A percentile compares a stretch with the other conserved stretches of the same genome.
Evolutionary conservation across 2,888 invertebrate genomes (phyloP).

Genomic region (Lapara coniferarum): DNA sequence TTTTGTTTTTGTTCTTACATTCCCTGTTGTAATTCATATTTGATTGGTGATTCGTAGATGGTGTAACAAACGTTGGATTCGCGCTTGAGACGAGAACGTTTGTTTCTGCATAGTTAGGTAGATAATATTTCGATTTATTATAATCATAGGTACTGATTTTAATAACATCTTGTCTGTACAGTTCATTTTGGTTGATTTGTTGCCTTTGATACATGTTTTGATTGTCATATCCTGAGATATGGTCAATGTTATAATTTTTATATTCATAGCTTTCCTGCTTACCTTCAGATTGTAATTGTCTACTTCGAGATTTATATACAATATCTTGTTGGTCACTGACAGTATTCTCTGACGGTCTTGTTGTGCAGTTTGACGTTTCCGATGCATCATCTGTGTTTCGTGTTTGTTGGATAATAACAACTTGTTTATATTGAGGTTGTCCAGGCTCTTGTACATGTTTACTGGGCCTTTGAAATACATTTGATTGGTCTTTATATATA

Average conservation of each 20-base stretch:
- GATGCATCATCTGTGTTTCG: slow-evolving; percentile 39
- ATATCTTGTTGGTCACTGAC: slow-evolving; percentile 43
- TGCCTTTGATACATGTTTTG: slow-evolving; percentile 45
- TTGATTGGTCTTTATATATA: slow-evolving; percentile 34
- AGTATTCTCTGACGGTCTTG: slow-evolving; percentile 39
- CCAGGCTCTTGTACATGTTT: slow-evolving; percentile 39
- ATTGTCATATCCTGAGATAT: slow-evolving; percentile 46
- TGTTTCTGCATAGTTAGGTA: slow-evolving; percentile 48
- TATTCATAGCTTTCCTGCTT: slow-evolving; percentile 61
- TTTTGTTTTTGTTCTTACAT: slow-evolving; percentile 38
- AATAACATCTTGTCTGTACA: slow-evolving; percentile 40
- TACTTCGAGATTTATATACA: slow-evolving; percentile 42
- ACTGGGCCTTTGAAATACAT: slow-evolving; percentile 52
- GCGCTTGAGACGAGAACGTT: slow-evolving; percentile 36
- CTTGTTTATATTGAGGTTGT: slow-evolving; percentile 58
- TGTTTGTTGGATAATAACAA: slow-evolving; percentile 59
- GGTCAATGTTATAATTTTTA: slow-evolving; percentile 61
- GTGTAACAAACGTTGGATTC: slow-evolving; percentile 27
- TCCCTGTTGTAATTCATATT: slow-evolving; percentile 37
- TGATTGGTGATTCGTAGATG: neutral
- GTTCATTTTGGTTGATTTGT: slow-evolving; percentile 41
- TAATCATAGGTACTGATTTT: slow-evolving; percentile 51
- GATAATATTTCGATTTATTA: slow-evolving; percentile 54
- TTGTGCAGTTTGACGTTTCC: slow-evolving; percentile 33
- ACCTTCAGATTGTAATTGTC: slow-evolving; percentile 32